Percentiles rank a stretch among this genome's conserved stretches.
These are phyloP conservation scores for Microctonus brassicae DNA, from an alignment of 2,888 invertebrate species.

Conservation along the genomic window DNA sequence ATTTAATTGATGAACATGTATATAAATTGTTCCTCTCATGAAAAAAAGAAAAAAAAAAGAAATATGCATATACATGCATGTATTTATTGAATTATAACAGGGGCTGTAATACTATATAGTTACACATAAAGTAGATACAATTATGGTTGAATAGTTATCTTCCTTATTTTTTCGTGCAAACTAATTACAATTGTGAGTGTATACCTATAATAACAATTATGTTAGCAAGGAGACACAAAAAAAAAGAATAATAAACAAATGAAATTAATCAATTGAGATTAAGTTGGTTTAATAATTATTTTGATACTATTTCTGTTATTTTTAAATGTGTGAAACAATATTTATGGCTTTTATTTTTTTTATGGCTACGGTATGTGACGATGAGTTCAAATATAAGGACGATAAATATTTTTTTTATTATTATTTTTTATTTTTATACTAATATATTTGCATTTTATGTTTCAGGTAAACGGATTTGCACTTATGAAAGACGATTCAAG, in stretches of 20 bases:
- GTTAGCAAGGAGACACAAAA: conserved; percentile 55
- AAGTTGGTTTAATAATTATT: neutral
- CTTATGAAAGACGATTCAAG: conserved; percentile 53
- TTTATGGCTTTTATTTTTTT: too few relatives aligned
- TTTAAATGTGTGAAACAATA: conserved; percentile 22
- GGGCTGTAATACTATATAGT: conserved; percentile 38
- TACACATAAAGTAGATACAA: conserved; percentile 49
- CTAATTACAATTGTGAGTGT: conserved; percentile 55
- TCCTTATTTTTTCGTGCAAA: conserved; percentile 37
- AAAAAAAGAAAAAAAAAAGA: conserved; percentile 24
- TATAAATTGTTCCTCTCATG: conserved; percentile 4
- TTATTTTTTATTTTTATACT: conserved; percentile 41
- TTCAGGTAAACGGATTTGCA: conserved; percentile 44
- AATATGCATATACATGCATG: conserved; percentile 32
- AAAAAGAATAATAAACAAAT: conserved; percentile 60
- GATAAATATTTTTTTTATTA: too few relatives aligned
- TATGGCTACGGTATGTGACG: too few relatives aligned
- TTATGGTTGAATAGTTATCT: conserved; percentile 53
- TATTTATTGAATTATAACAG: conserved; percentile 40
- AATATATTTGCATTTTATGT: conserved; percentile 44
- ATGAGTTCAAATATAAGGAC: too few relatives aligned
- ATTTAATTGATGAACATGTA: conserved; percentile 26
- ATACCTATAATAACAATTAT: conserved; percentile 57
- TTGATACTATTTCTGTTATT: conserved; percentile 22
- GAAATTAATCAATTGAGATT: conserved; percentile 55